phyloP scores from a whole-genome alignment of 64 coral and sea anemone species.

The Montipora efflorescens region DNA sequence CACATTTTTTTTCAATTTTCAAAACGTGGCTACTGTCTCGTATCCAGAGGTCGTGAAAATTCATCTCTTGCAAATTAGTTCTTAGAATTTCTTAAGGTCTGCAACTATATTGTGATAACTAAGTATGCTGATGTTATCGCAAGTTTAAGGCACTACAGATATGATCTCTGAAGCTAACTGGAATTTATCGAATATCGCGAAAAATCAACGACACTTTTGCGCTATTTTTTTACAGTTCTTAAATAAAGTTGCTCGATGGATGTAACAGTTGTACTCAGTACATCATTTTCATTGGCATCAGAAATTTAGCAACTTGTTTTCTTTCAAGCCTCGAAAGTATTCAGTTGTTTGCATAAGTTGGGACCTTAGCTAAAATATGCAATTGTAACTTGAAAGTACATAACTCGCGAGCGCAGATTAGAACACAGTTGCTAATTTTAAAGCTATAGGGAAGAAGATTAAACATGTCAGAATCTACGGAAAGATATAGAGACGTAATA shows the following conservation, averaged over 20 bases:
- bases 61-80: neutral
- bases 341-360: slow-evolving; percentile 15
- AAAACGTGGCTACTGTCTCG: too few relatives aligned
- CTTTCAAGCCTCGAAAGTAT: neutral
- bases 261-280: neutral
- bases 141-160: neutral
- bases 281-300: neutral
- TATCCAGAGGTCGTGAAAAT: neutral
- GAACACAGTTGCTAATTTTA: neutral
- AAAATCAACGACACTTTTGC: neutral
- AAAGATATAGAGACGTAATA: too few relatives aligned
- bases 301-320: neutral
- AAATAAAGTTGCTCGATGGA: neutral
- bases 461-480: neutral
- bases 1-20: too few relatives aligned
- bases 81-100: neutral
- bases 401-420: neutral
- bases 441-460: neutral
- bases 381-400: neutral
- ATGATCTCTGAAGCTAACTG: neutral
- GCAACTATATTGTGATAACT: neutral
- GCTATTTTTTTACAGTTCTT: neutral
- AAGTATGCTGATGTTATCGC: neutral
- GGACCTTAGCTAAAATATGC: neutral
- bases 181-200: neutral